Evolutionary conservation across 2,113 vertebrate species (phyloP).

Genomic region (Phoxinus phoxinus): DNA sequence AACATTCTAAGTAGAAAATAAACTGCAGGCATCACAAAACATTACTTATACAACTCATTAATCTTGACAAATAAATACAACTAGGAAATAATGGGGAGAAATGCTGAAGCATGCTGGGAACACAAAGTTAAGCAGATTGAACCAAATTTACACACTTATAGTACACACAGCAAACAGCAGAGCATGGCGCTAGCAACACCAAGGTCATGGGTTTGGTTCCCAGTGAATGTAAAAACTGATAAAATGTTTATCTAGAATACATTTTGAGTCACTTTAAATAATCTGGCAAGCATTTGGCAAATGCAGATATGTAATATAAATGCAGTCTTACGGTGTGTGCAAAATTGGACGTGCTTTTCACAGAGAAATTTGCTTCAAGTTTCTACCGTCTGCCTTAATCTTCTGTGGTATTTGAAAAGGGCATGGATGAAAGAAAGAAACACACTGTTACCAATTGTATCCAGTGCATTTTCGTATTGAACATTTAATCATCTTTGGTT

Average conservation of each 20-base stretch:
- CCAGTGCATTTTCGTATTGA: constrained; percentile 4
- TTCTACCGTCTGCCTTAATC: constrained; percentile 24
- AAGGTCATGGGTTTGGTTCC: background rate
- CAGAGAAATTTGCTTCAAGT: background rate
- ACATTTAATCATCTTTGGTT: constrained; percentile 18
- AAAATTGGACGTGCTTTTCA: constrained; percentile 5
- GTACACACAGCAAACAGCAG: background rate
- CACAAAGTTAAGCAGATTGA: background rate
- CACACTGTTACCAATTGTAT: constrained; percentile 42
- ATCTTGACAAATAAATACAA: background rate
- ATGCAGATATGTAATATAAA: background rate
- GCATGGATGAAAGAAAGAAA: constrained; percentile 19
- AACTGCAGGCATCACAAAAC: background rate
- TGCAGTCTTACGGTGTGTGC: background rate
- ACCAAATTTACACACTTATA: background rate
- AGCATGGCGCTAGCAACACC: background rate
- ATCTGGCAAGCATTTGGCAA: background rate
- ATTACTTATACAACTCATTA: no score
- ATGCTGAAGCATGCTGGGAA: background rate
- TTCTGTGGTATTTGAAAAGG: constrained; percentile 57
- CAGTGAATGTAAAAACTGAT: background rate
- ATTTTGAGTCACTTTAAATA: background rate
- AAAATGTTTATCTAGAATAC: background rate
- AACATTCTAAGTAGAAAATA: background rate
- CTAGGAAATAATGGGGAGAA: no score